Base-by-base conservation (phyloP, 1,140 invertebrate genomes). In the Hesperophylax magnus region DNA sequence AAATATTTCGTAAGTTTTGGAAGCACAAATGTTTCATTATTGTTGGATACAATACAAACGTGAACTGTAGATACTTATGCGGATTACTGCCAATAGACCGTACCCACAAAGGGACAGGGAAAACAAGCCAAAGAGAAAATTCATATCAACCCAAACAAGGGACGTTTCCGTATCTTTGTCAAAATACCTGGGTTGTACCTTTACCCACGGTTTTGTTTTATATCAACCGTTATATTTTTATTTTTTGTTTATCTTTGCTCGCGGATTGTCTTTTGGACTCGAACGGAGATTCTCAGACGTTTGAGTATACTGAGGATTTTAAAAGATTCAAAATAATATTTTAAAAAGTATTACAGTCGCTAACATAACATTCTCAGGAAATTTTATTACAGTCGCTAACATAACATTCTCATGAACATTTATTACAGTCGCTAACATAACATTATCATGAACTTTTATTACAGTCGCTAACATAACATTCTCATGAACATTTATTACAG, bases 111-210 rank as follows among this genome's bases (percentile, higher is more conserved):
- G 15, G 20, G 20, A 58, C 56, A 1, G n/a, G 58, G 58, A 61
- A 24, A 61, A 61, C 58, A 61, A 61, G 58, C 24, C 15, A 15
- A 61, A 61, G 20, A 24, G 24, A 61, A 61, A 61, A 61, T 61
- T 61, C 24, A 61, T 61, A 61, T 61, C 58, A 61, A 61, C 58
- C 58, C 56, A 20, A 61, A 61, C 18, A 20, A 61, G 58, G 58
- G 58, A 24, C 20, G 58, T 61, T 61, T 61, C 58, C 58, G 58
- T 20, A 8, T 61, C 58, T 61, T 61, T 61, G 58, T 61, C 18
- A 61, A 61, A 20, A 61, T 20, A 18, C 17, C 2, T 5, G 9
- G 9, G 2, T 3, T 1, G 39, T 47, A 47, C 9, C 39, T 39
- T 8, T 47, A 47, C 11, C 39, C 39, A 3, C 3, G 39, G 58